Percentiles rank a stretch among this genome's conserved stretches.
Evolutionary conservation across 2,113 vertebrate species (phyloP).

Genomic region (Onychostruthus taczanowskii): DNA sequence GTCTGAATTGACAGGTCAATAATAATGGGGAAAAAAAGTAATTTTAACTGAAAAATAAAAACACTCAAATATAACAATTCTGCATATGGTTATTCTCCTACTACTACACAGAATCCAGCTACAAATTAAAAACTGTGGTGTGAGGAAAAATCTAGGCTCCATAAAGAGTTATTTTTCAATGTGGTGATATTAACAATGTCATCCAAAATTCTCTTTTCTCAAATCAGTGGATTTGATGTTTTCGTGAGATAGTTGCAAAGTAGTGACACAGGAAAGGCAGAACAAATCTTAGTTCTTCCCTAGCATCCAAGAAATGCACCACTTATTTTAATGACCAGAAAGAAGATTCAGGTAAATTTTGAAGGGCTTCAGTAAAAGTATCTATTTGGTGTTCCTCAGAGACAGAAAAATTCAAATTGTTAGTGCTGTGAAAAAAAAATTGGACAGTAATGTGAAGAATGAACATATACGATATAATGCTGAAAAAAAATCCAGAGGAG

Average conservation of each 20-base stretch:
- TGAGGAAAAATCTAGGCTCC: not conserved
- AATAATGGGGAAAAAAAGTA: not conserved
- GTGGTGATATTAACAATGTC: not conserved
- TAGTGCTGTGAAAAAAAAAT: not conserved
- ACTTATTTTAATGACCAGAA: not conserved
- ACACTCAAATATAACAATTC: not conserved
- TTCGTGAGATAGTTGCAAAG: not conserved
- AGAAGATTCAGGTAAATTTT: not conserved
- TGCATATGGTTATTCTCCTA: not conserved
- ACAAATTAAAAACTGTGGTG: not conserved
- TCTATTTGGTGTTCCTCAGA: not conserved
- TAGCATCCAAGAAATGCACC: not conserved
- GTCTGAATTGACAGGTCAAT: not conserved
- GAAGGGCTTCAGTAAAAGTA: not conserved
- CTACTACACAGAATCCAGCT: not conserved
- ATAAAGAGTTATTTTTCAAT: not conserved
- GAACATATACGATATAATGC: not conserved
- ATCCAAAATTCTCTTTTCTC: not conserved
- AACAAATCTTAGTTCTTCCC: not conserved
- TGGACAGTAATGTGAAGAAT: not conserved
- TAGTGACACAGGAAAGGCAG: not conserved
- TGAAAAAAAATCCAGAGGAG: not conserved
- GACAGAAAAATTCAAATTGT: not conserved
- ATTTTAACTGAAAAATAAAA: not conserved
- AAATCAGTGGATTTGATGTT: not conserved